Percentiles rank a stretch among this genome's conserved stretches.
phyloP scores from a whole-genome alignment of 2,113 vertebrate genomes.

The Misgurnus anguillicaudatus region DNA sequence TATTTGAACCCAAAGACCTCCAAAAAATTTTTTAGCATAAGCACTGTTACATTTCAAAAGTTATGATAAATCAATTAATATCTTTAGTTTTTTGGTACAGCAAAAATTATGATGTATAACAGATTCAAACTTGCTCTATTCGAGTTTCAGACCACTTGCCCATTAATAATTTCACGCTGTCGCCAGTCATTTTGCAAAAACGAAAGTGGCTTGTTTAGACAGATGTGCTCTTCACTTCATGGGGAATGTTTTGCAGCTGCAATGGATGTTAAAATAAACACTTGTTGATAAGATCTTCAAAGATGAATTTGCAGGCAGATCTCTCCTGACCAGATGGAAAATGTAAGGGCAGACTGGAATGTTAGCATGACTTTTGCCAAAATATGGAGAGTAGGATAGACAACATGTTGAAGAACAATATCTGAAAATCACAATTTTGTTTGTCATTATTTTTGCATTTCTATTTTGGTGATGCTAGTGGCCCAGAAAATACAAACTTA shows the following conservation, averaged over 20 bases:
- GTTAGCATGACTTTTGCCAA: slow-evolving; percentile 30
- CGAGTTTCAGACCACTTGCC: slow-evolving; percentile 5
- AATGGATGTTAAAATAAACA: slow-evolving; percentile 57
- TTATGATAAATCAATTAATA: too few species aligned
- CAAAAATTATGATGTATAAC: too few species aligned
- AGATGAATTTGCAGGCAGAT: slow-evolving; percentile 49
- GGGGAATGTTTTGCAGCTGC: slow-evolving; percentile 58
- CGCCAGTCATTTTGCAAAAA: slow-evolving; percentile 28
- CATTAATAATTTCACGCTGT: slow-evolving; percentile 34
- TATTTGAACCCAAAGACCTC: too few species aligned
- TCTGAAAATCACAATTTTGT: not conserved
- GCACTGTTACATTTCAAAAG: too few species aligned
- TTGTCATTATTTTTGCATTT: too few species aligned
- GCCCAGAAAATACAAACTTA: too few species aligned
- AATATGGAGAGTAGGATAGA: slow-evolving; percentile 18
- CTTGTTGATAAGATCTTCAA: slow-evolving; percentile 59
- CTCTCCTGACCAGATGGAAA: slow-evolving; percentile 46
- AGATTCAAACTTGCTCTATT: not conserved
- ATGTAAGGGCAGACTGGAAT: slow-evolving; percentile 51
- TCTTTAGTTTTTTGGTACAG: too few species aligned
- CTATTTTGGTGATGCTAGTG: too few species aligned
- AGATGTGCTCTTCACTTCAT: slow-evolving; percentile 48
- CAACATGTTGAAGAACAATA: not conserved
- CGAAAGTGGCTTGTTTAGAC: slow-evolving; percentile 56
- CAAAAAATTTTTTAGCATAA: too few species aligned